These are phyloP conservation scores for Gymnocheta viridis DNA, from an alignment of 2,888 invertebrate species.

Conservation along the genomic window DNA sequence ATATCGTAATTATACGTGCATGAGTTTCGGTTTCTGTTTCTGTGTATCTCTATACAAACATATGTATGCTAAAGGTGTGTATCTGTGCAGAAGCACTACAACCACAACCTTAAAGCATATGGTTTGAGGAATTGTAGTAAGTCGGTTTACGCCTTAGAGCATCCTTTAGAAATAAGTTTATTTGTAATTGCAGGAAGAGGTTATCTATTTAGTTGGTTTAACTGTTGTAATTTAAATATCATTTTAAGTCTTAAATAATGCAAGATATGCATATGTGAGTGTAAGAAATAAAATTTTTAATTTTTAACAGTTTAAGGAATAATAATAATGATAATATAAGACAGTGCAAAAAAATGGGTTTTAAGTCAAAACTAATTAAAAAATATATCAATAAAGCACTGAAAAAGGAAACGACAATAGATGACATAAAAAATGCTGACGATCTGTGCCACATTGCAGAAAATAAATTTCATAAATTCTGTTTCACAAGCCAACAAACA, in stretches of 20 bases:
- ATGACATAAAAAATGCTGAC: too few relatives aligned
- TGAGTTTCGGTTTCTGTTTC: not conserved
- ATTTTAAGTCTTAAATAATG: not conserved
- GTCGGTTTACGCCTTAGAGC: slow-evolving; percentile 10
- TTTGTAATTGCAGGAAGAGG: not conserved
- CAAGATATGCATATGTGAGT: too few relatives aligned
- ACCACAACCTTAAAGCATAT: slow-evolving; percentile 31
- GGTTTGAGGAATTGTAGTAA: slow-evolving; percentile 3
- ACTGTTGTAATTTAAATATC: not conserved
- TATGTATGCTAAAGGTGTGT: slow-evolving; percentile 56
- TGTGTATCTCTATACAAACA: slow-evolving; percentile 5
- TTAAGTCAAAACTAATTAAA: too few relatives aligned
- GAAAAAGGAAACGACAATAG: too few relatives aligned
- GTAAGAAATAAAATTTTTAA: too few relatives aligned
- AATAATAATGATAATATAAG: too few relatives aligned
- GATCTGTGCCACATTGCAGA: too few relatives aligned
- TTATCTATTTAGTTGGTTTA: not conserved
- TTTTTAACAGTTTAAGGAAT: not conserved
- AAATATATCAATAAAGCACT: too few relatives aligned
- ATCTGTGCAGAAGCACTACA: slow-evolving; percentile 26
- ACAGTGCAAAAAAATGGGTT: too few relatives aligned
- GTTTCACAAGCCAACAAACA: too few relatives aligned
- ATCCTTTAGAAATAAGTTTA: slow-evolving; percentile 2
- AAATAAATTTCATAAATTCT: too few relatives aligned
- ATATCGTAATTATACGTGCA: too few relatives aligned